phyloP scores from a whole-genome alignment of 1,140 invertebrate genomes.

The Lanistes nyassanus region DNA sequence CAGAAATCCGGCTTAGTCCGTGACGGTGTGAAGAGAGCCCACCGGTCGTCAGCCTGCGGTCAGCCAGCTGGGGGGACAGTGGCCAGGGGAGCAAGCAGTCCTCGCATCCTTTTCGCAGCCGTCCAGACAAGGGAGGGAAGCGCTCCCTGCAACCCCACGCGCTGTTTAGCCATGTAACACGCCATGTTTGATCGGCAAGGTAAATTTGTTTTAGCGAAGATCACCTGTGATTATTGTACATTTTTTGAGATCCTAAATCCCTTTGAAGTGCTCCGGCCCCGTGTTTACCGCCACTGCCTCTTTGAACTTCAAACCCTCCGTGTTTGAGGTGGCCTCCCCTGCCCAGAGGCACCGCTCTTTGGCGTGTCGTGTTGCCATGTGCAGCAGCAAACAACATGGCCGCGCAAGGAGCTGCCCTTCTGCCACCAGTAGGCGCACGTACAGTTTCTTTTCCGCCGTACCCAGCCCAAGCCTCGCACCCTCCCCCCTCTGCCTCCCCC shows the following conservation, averaged over 20 bases:
- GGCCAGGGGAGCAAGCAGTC: not conserved
- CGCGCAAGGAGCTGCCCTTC: too few species aligned
- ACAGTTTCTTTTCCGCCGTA: not conserved
- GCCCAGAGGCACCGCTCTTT: constrained; percentile 10
- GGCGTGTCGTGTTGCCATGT: constrained; percentile 19
- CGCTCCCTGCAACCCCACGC: constrained; percentile 3
- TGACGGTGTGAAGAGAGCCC: constrained; percentile 34
- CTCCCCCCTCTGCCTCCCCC: constrained; percentile 13
- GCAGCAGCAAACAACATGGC: constrained; percentile 11
- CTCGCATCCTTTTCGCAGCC: too few species aligned
- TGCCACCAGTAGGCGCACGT: not conserved
- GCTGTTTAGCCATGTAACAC: constrained; percentile 35
- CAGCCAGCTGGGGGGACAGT: not conserved
- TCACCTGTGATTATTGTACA: constrained; percentile 50
- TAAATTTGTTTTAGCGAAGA: constrained; percentile 45
- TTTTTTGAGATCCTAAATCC: constrained; percentile 36
- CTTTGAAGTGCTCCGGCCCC: constrained; percentile 39
- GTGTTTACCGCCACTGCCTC: constrained; percentile 38
- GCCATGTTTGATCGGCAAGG: constrained; percentile 40
- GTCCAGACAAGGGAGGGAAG: too few species aligned
- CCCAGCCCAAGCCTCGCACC: too few species aligned
- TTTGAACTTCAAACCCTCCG: constrained; percentile 39
- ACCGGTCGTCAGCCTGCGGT: not conserved
- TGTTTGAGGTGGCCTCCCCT: constrained; percentile 28
- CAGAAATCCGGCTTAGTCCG: constrained; percentile 32